phyloP scores from a whole-genome alignment of 2,888 invertebrate genomes.

The Oligia fasciuncula region DNA sequence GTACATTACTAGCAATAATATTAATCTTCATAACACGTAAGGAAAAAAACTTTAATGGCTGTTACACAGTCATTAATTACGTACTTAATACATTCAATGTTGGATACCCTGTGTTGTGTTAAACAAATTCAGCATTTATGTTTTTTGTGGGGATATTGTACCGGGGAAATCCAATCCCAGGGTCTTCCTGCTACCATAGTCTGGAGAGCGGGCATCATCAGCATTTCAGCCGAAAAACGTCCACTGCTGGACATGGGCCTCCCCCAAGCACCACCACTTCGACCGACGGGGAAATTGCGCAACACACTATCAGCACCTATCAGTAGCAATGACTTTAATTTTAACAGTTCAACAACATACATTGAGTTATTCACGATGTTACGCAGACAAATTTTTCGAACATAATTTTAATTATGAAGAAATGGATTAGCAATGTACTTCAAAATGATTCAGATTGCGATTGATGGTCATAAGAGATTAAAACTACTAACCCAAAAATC shows the following conservation, averaged over 20 bases:
- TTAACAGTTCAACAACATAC: too few relatives aligned
- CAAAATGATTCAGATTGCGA: too few relatives aligned
- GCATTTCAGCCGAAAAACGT: neutral
- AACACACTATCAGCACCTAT: too few relatives aligned
- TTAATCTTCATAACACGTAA: conserved; percentile 11
- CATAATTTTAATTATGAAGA: too few relatives aligned
- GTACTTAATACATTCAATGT: neutral
- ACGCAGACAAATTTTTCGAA: too few relatives aligned
- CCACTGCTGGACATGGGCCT: neutral
- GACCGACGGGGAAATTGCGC: too few relatives aligned
- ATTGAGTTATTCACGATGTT: too few relatives aligned
- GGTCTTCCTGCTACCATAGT: too few relatives aligned
- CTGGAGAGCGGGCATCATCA: neutral
- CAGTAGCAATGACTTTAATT: too few relatives aligned
- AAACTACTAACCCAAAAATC: neutral
- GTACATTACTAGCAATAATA: conserved; percentile 2
- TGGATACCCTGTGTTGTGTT: neutral
- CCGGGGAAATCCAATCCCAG: neutral
- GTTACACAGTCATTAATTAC: conserved; percentile 15
- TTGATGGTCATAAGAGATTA: neutral
- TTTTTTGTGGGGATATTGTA: neutral
- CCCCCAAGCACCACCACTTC: too few relatives aligned
- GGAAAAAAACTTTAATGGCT: conserved; percentile 14
- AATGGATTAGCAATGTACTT: too few relatives aligned
- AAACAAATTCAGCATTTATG: neutral